Conservation (phyloP, 2,113 vertebrate genomes). For the Caretta caretta region DNA sequence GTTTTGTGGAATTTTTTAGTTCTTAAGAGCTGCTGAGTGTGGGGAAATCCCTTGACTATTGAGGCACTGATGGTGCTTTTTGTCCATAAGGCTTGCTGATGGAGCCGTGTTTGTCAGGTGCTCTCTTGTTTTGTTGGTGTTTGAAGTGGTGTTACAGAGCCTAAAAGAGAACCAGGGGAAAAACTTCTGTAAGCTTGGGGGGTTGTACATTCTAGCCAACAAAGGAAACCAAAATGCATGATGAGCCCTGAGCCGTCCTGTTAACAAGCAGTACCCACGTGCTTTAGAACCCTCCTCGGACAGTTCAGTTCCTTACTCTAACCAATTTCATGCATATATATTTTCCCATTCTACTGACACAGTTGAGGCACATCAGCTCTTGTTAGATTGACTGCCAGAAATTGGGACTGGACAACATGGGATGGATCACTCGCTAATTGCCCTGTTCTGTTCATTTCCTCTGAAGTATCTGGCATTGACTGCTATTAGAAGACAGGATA, state of each 20-base stretch:
- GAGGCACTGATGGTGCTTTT: not conserved
- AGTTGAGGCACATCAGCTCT: too few species aligned
- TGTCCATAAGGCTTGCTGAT: not conserved
- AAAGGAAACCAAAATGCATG: not conserved
- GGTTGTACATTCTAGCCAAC: rapidly evolving
- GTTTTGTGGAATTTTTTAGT: not conserved
- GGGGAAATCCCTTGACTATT: not conserved
- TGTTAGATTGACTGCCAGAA: too few species aligned
- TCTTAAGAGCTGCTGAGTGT: not conserved
- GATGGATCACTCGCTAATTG: too few species aligned
- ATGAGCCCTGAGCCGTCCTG: rapidly evolving
- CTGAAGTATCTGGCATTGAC: too few species aligned
- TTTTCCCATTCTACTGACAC: too few species aligned
- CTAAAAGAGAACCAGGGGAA: not conserved
- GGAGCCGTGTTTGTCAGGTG: rapidly evolving
- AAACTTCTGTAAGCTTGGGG: not conserved
- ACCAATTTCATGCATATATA: rapidly evolving
- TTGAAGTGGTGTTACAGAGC: not conserved
- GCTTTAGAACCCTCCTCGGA: not conserved
- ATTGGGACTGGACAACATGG: too few species aligned
- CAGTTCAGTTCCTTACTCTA: rapidly evolving
- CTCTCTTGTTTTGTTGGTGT: not conserved
- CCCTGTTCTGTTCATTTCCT: too few species aligned
- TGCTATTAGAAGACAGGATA: too few species aligned
- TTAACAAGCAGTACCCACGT: not conserved